These are phyloP conservation scores for Ascidia mentula DNA, from an alignment of 23 tunicate genomes.

Conservation along the genomic window DNA sequence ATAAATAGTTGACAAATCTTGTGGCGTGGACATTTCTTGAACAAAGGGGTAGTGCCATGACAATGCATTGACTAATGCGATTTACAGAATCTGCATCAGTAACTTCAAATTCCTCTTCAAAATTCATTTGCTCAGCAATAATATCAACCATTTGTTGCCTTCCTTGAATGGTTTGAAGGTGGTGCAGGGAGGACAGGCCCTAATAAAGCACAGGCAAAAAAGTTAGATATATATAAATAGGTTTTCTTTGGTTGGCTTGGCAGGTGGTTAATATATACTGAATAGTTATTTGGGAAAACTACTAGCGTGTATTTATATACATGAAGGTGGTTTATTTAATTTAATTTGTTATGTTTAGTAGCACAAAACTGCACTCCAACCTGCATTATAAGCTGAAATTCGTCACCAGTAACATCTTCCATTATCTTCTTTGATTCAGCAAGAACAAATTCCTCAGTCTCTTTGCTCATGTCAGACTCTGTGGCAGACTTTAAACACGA, in stretches of 20 bases:
- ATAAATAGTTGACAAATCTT: conserved; percentile 52
- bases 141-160: conserved; percentile 77
- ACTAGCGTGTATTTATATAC: no score
- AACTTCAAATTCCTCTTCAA: conserved; percentile 57
- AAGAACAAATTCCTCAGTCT: conserved; percentile 76
- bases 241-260: no score
- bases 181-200: conserved; percentile 72
- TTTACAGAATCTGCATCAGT: conserved; percentile 55
- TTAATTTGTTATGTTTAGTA: no score
- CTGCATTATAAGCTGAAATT: conserved; percentile 70
- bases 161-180: conserved; percentile 89
- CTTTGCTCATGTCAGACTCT: conserved; percentile 71
- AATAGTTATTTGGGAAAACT: no score
- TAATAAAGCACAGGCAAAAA: no score
- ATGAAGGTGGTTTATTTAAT: no score
- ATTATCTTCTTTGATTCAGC: conserved; percentile 62
- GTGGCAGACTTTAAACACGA: conserved; percentile 49
- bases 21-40: conserved; percentile 90
- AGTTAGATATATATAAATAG: no score
- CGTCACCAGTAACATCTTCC: conserved; percentile 91
- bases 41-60: conserved; percentile 77
- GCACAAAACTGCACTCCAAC: no score
- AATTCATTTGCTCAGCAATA: conserved; percentile 65
- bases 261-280: no score
- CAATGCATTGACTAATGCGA: conserved; percentile 64